Base-by-base conservation (phyloP, 1,140 invertebrate genomes). In the Macrocentrus cingulum region DNA sequence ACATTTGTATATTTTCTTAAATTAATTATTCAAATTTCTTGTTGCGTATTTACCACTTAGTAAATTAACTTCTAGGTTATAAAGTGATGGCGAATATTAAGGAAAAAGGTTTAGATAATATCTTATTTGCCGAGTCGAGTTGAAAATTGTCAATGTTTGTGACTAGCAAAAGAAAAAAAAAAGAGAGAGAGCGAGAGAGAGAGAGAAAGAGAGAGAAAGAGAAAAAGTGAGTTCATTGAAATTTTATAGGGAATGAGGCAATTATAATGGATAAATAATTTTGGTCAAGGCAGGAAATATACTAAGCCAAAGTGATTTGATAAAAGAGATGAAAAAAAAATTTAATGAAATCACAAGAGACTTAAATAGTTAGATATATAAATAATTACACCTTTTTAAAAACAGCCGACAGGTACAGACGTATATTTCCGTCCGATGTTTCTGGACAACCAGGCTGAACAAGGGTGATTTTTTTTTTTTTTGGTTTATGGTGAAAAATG, bases 1-100 rank as follows among this genome's bases (percentile, higher is more conserved):
- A 74, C 66, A 71, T 73, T 70, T 80, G 74, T 80, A 79, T 68
- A 79, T 78, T 77, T 71, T 62, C 70, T 66, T 71, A 74, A 70
- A 75, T 76, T 71, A 76, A 72, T 71, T 70, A 75, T 66, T 44
- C 41, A 32, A 64, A 49, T 61, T 52, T 23, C 62, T 34, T 53
- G 58, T 68, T 61, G 61, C 57, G 59, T 65, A 70, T 52, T 60
- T 71, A 69, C 64, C 52, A 42, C 56, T 20, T 72, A 74, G 68
- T 69, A 70, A 72, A 66, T 70, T 72, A 71, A 70, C 66, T 66
- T 25, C 19, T 70, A 71, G 52, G 36, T 51, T 20, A 23, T 53
- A 53, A 57, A 34, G 51, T 48, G 9, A 45, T 32, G n/a, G 22
- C 53, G 25, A 36, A 53, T 36, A 37, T 37, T 44, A 37, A 42